These are phyloP conservation scores for Paramacrobiotus metropolitanus DNA, from an alignment of 1,140 invertebrate genomes.

Conservation along the genomic window DNA sequence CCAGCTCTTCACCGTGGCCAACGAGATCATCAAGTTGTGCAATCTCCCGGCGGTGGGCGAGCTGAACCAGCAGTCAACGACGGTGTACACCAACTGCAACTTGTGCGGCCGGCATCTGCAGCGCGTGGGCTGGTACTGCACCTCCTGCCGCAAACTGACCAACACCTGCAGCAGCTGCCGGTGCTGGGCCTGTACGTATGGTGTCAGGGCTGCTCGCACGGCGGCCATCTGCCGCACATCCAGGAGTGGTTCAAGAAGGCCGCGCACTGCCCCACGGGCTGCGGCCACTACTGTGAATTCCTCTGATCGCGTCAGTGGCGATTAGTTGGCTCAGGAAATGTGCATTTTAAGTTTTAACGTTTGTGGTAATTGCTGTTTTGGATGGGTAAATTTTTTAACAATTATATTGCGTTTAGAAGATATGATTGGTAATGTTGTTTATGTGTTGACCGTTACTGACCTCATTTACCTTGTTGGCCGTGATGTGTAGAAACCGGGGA, in stretches of 20 bases:
- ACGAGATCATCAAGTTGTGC: conserved; percentile 49
- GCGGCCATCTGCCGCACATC: conserved; percentile 69
- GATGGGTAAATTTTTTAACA: too few species aligned
- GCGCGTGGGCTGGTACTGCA: conserved; percentile 44
- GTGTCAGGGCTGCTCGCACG: conserved; percentile 84
- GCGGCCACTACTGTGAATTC: conserved; percentile 55
- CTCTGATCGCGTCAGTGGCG: too few species aligned
- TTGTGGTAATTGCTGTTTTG: too few species aligned
- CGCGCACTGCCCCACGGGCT: conserved; percentile 63
- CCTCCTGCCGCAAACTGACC: conserved; percentile 43
- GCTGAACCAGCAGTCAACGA: conserved; percentile 67
- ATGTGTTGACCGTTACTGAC: too few species aligned
- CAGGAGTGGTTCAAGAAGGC: conserved; percentile 52
- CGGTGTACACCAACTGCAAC: conserved; percentile 47
- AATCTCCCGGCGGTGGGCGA: conserved; percentile 48
- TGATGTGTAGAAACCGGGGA: too few species aligned
- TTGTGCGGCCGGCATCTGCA: conserved; percentile 42
- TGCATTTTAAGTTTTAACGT: too few species aligned
- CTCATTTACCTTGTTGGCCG: too few species aligned
- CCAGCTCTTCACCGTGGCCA: conserved; percentile 50
- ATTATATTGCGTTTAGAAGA: too few species aligned
- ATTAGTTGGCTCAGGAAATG: too few species aligned
- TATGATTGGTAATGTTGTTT: too few species aligned
- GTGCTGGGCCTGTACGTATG: conserved; percentile 70
- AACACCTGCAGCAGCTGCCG: conserved; percentile 43